Conservation (phyloP, 2,113 vertebrate species). For the Formicarius rufipectus region DNA sequence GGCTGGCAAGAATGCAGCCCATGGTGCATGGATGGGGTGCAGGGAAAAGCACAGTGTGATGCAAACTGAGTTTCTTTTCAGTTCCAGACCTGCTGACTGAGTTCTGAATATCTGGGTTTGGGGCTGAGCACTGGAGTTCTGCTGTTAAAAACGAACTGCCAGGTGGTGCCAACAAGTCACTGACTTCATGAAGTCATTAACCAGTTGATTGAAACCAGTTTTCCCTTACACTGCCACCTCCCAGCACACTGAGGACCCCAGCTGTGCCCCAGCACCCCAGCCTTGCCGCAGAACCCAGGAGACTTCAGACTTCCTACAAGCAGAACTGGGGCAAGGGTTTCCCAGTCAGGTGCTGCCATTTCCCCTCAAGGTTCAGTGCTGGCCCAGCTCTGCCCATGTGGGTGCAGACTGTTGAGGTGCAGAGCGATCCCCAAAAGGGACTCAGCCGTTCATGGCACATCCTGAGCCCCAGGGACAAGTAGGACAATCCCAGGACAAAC, state of each 20-base stretch:
- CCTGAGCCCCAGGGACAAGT: neutral
- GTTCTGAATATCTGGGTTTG: neutral
- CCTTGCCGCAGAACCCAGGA: too few relatives aligned
- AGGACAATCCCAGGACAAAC: neutral
- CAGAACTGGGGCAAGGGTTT: too few relatives aligned
- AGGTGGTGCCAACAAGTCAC: neutral
- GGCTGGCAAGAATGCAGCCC: neutral
- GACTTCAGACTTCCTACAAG: too few relatives aligned
- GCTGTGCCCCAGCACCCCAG: too few relatives aligned
- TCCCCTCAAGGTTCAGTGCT: neutral
- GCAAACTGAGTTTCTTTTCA: neutral
- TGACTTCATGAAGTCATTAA: neutral
- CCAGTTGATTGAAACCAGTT: too few relatives aligned
- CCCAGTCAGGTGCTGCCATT: neutral
- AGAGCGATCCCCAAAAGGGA: neutral
- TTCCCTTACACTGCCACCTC: too few relatives aligned
- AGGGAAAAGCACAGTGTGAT: neutral
- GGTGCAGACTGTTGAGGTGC: neutral
- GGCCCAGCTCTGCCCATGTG: neutral
- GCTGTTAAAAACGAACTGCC: neutral
- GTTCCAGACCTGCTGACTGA: neutral
- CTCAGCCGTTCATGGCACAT: neutral
- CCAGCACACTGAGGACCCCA: too few relatives aligned
- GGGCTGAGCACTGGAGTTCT: neutral
- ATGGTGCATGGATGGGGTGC: rapidly evolving